Evolutionary conservation across 2,888 invertebrate species (phyloP), one percentile per base, ranked within the genome.

Genomic region (Furcula furcula): DNA sequence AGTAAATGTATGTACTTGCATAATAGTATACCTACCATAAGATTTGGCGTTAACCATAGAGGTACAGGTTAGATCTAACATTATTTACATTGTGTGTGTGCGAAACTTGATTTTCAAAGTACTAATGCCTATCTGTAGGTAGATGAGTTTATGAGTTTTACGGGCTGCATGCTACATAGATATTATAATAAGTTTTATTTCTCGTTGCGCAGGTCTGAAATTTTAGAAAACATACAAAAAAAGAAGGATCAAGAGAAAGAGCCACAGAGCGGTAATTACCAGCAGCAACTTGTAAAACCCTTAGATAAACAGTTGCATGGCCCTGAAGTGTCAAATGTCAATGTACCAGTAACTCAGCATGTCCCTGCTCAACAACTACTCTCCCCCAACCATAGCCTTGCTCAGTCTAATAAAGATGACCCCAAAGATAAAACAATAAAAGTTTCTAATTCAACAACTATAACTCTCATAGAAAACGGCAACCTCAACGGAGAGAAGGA

Each of bases 141-240:
- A n/a, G n/a, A n/a, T n/a, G n/a, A n/a, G n/a, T n/a, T n/a, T n/a
- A n/a, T n/a, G n/a, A n/a, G n/a, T n/a, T n/a, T n/a, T n/a, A n/a
- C n/a, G n/a, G n/a, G n/a, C n/a, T n/a, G n/a, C n/a, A n/a, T n/a
- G n/a, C n/a, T n/a, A n/a, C n/a, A n/a, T n/a, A n/a, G n/a, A n/a
- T n/a, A n/a, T n/a, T n/a, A n/a, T n/a, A n/a, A n/a, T n/a, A n/a
- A n/a, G n/a, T n/a, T n/a, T n/a, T n/a, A n/a, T n/a, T n/a, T n/a
- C n/a, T n/a, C n/a, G n/a, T n/a, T n/a, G n/a, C n/a, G n/a, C 83
- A 92, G 92, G 87, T 90, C 92, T 67, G 91, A 92, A 68, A 90
- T 91, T 61, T 79, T 91, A 85, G 91, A 92, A 65, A 91, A 78
- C 60, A 75, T 90, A 38, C 90, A 91, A 54, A 91, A 91, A 66